Conservation (phyloP, 2,113 vertebrate genomes). For the Beaufortia kweichowensis region DNA sequence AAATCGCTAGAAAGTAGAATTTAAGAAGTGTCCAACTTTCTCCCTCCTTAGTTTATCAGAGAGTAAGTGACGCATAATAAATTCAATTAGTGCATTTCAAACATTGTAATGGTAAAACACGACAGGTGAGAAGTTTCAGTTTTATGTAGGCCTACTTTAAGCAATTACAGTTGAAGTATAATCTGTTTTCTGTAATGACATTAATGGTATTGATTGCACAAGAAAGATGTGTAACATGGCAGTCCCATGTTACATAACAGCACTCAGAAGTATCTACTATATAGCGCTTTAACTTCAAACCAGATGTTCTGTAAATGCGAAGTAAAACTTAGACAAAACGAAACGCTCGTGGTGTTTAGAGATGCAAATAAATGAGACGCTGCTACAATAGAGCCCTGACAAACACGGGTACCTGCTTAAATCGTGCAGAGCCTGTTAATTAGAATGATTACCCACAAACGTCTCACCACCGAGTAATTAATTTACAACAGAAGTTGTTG, state of each 20-base stretch:
- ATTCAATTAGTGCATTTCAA: no score
- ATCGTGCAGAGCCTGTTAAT: constrained; percentile 43
- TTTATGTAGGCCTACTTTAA: no score
- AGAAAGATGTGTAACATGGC: background rate
- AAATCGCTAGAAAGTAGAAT: no score
- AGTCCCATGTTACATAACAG: no score
- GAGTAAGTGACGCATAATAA: no score
- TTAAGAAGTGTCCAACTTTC: no score
- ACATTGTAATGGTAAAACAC: no score
- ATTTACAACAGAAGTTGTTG: constrained; percentile 51
- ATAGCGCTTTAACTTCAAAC: background rate
- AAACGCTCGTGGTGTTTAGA: constrained; percentile 29
- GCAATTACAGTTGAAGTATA: background rate
- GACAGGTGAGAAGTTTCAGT: no score
- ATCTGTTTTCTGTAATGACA: background rate
- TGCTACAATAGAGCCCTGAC: background rate
- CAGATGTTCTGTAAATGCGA: background rate
- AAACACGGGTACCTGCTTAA: constrained; percentile 36
- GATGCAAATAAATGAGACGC: constrained; percentile 29
- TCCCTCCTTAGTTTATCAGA: no score
- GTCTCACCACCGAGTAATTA: constrained; percentile 44
- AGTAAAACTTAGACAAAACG: no score
- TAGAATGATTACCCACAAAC: constrained; percentile 48
- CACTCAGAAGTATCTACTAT: constrained; percentile 1
- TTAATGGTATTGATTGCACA: constrained; percentile 9